phyloP scores from a whole-genome alignment of 2,113 vertebrate genomes.

The Orcinus orca region DNA sequence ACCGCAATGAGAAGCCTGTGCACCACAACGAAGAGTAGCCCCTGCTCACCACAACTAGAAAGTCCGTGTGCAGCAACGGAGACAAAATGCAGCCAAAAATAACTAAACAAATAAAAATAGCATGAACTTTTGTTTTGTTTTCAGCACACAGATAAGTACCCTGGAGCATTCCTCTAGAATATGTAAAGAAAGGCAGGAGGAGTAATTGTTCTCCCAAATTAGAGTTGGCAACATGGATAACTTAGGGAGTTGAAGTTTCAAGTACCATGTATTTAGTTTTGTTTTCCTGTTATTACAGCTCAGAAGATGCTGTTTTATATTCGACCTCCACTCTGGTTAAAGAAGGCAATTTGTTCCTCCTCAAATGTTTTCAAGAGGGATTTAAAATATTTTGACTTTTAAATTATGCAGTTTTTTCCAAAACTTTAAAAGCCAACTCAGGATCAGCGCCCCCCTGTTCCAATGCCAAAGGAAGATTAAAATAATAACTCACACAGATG shows the following conservation, averaged over 20 bases:
- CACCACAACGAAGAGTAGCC: no score
- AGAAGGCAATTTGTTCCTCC: slow-evolving; percentile 35
- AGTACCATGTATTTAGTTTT: neutral
- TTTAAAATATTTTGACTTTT: slow-evolving; percentile 41
- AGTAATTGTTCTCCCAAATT: neutral
- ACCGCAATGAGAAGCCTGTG: no score
- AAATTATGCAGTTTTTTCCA: neutral
- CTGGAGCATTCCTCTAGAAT: neutral
- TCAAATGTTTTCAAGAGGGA: slow-evolving; percentile 26
- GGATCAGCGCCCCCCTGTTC: neutral
- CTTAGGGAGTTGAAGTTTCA: slow-evolving; percentile 11
- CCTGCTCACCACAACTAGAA: no score
- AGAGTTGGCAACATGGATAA: neutral
- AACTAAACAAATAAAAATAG: no score
- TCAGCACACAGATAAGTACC: neutral
- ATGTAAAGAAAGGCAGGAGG: neutral
- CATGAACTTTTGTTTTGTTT: neutral
- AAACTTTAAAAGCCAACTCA: slow-evolving; percentile 19
- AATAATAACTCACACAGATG: neutral
- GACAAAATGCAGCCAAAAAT: no score
- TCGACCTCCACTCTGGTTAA: slow-evolving; percentile 31
- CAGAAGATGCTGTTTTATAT: slow-evolving; percentile 37
- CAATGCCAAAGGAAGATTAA: neutral
- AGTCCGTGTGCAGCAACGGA: no score
- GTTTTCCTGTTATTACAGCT: neutral